Conservation (phyloP, 2,888 invertebrate species). For the Phaonia tiefii region DNA sequence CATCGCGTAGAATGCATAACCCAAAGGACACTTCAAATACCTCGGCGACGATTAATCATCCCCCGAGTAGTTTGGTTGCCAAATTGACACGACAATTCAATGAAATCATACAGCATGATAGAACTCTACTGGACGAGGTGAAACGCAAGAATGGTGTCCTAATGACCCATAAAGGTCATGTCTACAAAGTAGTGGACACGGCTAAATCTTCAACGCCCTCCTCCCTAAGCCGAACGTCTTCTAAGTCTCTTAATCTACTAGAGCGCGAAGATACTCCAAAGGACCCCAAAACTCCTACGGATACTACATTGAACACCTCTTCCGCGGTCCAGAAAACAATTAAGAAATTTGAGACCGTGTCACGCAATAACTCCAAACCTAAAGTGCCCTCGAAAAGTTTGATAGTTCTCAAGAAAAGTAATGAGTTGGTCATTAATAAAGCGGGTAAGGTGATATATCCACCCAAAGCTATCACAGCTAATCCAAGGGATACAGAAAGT, state of each 20-base stretch:
- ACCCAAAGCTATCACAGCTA: slow-evolving; percentile 41
- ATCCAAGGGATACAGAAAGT: slow-evolving; percentile 33
- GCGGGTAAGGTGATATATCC: slow-evolving; percentile 54
- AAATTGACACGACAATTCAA: slow-evolving; percentile 87
- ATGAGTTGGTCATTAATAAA: slow-evolving; percentile 70
- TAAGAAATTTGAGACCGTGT: slow-evolving; percentile 74
- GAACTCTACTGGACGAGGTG: slow-evolving; percentile 81
- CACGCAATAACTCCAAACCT: slow-evolving; percentile 70
- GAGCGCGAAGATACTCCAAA: not conserved
- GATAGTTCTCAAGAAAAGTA: slow-evolving; percentile 76
- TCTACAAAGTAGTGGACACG: slow-evolving; percentile 79
- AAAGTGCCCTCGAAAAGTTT: slow-evolving; percentile 76
- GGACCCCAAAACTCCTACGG: slow-evolving; percentile 48
- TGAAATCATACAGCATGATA: slow-evolving; percentile 82
- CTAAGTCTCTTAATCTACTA: slow-evolving; percentile 37
- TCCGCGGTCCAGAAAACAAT: slow-evolving; percentile 77
- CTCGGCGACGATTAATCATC: not conserved
- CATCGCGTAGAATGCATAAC: slow-evolving; percentile 74
- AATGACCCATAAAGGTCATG: slow-evolving; percentile 78
- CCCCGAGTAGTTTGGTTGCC: slow-evolving; percentile 83
- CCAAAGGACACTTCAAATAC: slow-evolving; percentile 38
- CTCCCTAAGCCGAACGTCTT: slow-evolving; percentile 36
- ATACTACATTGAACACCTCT: slow-evolving; percentile 47
- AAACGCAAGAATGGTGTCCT: slow-evolving; percentile 83
- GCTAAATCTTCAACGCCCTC: slow-evolving; percentile 39